These are phyloP conservation scores for Augochlorella aurata DNA, from an alignment of 2,888 invertebrate genomes.

Conservation along the genomic window DNA sequence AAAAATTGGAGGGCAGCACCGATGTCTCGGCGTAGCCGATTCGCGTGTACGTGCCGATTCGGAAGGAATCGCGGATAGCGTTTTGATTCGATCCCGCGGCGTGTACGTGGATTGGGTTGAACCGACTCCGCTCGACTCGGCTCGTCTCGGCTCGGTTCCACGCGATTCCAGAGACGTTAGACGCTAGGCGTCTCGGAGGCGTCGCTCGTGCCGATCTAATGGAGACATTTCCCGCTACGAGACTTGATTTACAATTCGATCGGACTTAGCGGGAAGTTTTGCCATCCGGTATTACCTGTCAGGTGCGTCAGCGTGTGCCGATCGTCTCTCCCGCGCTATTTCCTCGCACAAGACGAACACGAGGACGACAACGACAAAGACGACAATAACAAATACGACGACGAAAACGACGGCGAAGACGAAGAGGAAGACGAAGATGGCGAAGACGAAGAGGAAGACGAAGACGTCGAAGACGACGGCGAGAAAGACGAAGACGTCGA, in stretches of 20 bases:
- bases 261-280: slow-evolving; percentile 72
- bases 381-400: no score
- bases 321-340: slow-evolving; percentile 68
- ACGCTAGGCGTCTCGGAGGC: slow-evolving; percentile 24
- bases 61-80: slow-evolving; percentile 40
- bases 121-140: background rate
- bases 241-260: slow-evolving; percentile 72
- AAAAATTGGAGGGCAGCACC: background rate
- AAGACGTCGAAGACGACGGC: no score
- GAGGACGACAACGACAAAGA: no score
- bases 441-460: no score
- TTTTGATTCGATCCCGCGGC: slow-evolving; percentile 59
- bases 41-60: slow-evolving; percentile 47
- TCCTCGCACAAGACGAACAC: slow-evolving; percentile 41
- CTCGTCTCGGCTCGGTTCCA: background rate
- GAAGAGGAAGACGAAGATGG: no score
- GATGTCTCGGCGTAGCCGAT: slow-evolving; percentile 13
- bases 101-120: slow-evolving; percentile 58
- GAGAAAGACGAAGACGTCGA: background rate
- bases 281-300: slow-evolving; percentile 73
- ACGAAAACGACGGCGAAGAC: no score
- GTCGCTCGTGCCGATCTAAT: slow-evolving; percentile 60
- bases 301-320: slow-evolving; percentile 67
- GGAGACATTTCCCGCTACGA: slow-evolving; percentile 68
- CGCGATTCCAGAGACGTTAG: slow-evolving; percentile 7